Conservation (phyloP, 92 coral and sea anemone species). For the Paramuricea clavata region DNA sequence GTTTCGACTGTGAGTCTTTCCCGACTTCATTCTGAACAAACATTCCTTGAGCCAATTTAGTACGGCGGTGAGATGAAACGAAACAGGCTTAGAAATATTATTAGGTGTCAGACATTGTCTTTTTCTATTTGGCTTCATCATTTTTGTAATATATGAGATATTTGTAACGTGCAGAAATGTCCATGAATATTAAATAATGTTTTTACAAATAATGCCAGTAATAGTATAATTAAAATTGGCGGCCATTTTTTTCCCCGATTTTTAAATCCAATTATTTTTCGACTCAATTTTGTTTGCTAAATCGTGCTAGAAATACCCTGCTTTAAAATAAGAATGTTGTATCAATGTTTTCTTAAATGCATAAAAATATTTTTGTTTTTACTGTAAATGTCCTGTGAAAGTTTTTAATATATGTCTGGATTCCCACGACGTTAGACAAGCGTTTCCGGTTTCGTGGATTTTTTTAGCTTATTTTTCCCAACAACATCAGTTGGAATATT, state of each 20-base stretch:
- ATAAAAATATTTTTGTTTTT: neutral
- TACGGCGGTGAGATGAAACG: slow-evolving; percentile 28
- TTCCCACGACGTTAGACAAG: neutral
- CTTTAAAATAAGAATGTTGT: neutral
- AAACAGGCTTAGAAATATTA: neutral
- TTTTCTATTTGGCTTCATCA: neutral
- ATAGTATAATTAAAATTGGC: neutral
- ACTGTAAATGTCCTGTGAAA: neutral
- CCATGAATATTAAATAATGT: no score
- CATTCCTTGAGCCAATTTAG: slow-evolving; percentile 12
- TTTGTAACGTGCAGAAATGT: neutral
- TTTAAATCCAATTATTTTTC: neutral
- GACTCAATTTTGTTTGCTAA: neutral
- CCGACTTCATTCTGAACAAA: slow-evolving; percentile 40
- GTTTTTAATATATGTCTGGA: neutral
- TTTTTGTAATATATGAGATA: neutral
- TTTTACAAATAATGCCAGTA: no score
- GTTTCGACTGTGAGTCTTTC: neutral
- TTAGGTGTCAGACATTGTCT: neutral
- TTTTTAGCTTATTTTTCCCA: no score
- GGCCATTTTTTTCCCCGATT: neutral
- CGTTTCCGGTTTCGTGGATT: neutral
- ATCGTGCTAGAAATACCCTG: neutral
- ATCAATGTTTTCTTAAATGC: neutral
- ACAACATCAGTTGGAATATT: no score